Base-by-base conservation (phyloP, 2,888 invertebrate genomes). In the Lamellibrachia columna region DNA sequence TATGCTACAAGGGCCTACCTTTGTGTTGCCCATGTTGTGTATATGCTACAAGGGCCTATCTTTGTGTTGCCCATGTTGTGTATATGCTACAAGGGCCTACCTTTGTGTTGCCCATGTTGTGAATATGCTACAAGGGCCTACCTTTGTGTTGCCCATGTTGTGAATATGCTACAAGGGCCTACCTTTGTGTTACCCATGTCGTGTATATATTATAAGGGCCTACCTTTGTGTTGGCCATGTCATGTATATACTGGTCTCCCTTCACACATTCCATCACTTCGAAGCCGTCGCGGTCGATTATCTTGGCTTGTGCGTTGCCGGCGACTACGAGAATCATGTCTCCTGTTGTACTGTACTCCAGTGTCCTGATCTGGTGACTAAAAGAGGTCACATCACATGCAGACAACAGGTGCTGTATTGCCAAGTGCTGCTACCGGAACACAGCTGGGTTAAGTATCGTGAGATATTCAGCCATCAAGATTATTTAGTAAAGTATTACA, bases 231-330 rank as follows among this genome's bases (percentile, higher is more conserved):
- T 95, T 96, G 28, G 96, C 95, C 95, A 95, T 95, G 93, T 99
- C 99, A 0, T 98, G 98, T 52, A 99, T 98, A 95, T 99, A 99
- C 96, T 98, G 98, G 96, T 99, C 99, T 0, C 99, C 99, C 96
- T 99, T 99, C 0, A 98, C 98, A 95, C 99, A 99, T 97, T 99
- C 98, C 91, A 98, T 97, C 93, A 98, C 98, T 92, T 99, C 99
- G 95, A 98, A 98, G 0, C 99, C 99, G 96, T 99, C 99, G 53
- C 99, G 97, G 95, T 99, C 99, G 22, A 99, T 97, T 0, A 99
- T 98, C 97, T 99, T 99, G 0, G 99, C 96, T 94, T 97, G 97
- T 6, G 96, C 98, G 90, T 98, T 98, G 0, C 99, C 99, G 6
- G 99, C 98, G 92, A 99, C 97, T 0, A 99, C 98, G 15, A 99